A percentile compares a stretch with the other conserved stretches of the same genome.
Evolutionary conservation across 2,797 vertebrate species (phyloP).

Genomic region (Ispidina picta): DNA sequence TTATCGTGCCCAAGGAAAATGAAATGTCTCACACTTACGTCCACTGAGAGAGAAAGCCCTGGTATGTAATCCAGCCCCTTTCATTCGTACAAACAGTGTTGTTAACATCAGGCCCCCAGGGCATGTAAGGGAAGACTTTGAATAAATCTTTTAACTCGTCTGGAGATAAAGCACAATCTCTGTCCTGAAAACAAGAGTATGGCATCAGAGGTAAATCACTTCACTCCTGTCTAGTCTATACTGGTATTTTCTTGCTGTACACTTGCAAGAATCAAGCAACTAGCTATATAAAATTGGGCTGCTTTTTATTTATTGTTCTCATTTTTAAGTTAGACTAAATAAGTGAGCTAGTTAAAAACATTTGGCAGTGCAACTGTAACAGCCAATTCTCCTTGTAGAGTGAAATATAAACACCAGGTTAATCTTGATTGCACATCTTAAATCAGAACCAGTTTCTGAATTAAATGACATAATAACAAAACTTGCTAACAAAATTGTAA

Average conservation of each 20-base stretch:
- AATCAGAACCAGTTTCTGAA: background rate
- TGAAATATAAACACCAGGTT: background rate
- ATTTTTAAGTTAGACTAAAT: background rate
- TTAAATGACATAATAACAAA: background rate
- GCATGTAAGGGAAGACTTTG: slow-evolving; percentile 97
- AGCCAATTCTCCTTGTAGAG: background rate
- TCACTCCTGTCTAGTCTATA: background rate
- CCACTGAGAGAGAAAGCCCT: slow-evolving; percentile 98
- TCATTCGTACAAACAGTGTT: slow-evolving; percentile 95
- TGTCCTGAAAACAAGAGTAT: slow-evolving; percentile 81
- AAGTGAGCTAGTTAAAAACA: background rate
- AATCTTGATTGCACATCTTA: background rate
- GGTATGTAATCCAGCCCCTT: slow-evolving; percentile 97
- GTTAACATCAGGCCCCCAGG: slow-evolving; percentile 97
- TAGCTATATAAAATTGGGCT: background rate
- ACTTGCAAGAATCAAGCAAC: background rate
- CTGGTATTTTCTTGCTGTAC: background rate
- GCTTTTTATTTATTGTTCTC: background rate
- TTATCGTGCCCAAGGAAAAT: background rate
- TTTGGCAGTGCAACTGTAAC: background rate
- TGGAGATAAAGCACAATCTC: slow-evolving; percentile 95
- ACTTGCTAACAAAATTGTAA: background rate
- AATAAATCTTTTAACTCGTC: slow-evolving; percentile 97
- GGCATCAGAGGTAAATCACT: background rate
- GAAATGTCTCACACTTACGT: slow-evolving; percentile 84